These are phyloP conservation scores for Andrena chrysosceles DNA, from an alignment of 2,888 invertebrate species.

Conservation along the genomic window DNA sequence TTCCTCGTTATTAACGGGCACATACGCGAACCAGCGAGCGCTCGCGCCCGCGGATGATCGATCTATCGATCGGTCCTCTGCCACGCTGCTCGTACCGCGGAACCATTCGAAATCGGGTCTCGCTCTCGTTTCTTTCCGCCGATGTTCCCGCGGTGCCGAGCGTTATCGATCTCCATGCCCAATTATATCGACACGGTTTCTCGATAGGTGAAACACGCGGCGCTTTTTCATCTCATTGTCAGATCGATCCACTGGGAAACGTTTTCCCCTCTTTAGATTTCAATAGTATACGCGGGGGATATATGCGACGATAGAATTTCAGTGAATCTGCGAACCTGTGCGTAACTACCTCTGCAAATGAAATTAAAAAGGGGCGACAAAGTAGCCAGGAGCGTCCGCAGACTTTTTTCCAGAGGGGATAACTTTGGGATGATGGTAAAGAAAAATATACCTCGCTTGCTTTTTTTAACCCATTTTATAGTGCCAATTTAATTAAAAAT, in stretches of 20 bases:
- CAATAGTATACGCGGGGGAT: neutral
- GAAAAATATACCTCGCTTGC: too few species aligned
- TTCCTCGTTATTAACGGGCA: constrained; percentile 53
- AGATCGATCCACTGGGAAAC: neutral
- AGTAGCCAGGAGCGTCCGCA: too few species aligned
- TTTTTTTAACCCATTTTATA: too few species aligned
- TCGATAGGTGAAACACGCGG: neutral
- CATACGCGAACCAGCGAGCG: constrained; percentile 11
- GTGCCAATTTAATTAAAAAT: too few species aligned
- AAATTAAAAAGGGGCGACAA: too few species aligned
- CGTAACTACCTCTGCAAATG: too few species aligned
- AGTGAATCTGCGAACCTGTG: too few species aligned
- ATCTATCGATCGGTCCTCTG: constrained; percentile 23
- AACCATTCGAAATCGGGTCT: constrained; percentile 56
- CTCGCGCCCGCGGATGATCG: constrained; percentile 26
- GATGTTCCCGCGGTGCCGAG: constrained; percentile 31
- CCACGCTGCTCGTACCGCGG: neutral
- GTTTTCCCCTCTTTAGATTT: neutral
- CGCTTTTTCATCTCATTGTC: neutral
- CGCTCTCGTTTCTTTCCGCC: constrained; percentile 46
- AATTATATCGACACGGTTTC: constrained; percentile 44
- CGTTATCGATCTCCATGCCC: constrained; percentile 34
- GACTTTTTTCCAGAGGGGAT: too few species aligned
- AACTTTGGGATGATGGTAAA: too few species aligned
- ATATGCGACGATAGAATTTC: neutral